Evolutionary conservation across 2,797 vertebrate genomes (phyloP).

Genomic region (Epinephelus malabaricus): DNA sequence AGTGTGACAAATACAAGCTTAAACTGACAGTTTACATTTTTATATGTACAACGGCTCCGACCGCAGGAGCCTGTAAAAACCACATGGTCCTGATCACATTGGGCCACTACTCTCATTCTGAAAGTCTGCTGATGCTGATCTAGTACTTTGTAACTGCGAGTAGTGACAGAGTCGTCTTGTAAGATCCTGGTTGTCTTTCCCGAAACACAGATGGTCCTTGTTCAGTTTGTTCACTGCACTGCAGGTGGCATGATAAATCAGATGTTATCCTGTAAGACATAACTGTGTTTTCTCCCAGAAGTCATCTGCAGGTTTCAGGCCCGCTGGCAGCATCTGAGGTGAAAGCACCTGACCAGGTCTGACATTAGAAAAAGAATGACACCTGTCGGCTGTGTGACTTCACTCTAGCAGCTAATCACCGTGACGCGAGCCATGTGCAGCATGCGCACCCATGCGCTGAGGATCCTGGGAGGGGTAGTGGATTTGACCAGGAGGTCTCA

Average conservation of each 20-base stretch:
- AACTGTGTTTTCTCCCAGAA: slow-evolving; percentile 24
- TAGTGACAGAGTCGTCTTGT: slow-evolving; percentile 28
- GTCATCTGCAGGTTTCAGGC: slow-evolving; percentile 18
- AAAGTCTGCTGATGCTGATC: slow-evolving; percentile 35
- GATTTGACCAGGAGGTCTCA: slow-evolving; percentile 97
- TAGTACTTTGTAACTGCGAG: slow-evolving; percentile 29
- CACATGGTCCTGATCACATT: slow-evolving; percentile 12
- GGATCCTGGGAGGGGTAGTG: slow-evolving; percentile 99
- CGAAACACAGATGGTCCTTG: slow-evolving; percentile 26
- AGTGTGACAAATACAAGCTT: slow-evolving; percentile 57
- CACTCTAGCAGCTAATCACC: slow-evolving; percentile 63
- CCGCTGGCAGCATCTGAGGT: slow-evolving; percentile 22
- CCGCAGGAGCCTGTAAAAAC: slow-evolving; percentile 37
- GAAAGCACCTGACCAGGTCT: slow-evolving; percentile 38
- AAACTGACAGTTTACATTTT: slow-evolving; percentile 40
- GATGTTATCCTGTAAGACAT: slow-evolving; percentile 18
- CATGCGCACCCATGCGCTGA: slow-evolving; percentile 98
- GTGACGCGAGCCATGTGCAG: slow-evolving; percentile 82
- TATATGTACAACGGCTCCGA: slow-evolving; percentile 62
- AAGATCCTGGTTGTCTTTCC: slow-evolving; percentile 22
- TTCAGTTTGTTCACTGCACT: slow-evolving; percentile 50
- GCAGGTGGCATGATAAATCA: slow-evolving; percentile 49
- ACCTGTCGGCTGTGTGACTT: slow-evolving; percentile 22
- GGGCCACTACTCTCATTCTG: slow-evolving; percentile 14
- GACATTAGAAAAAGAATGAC: slow-evolving; percentile 30